Base-by-base conservation (phyloP, 2,888 invertebrate species). In the Steinernema hermaphroditum region DNA sequence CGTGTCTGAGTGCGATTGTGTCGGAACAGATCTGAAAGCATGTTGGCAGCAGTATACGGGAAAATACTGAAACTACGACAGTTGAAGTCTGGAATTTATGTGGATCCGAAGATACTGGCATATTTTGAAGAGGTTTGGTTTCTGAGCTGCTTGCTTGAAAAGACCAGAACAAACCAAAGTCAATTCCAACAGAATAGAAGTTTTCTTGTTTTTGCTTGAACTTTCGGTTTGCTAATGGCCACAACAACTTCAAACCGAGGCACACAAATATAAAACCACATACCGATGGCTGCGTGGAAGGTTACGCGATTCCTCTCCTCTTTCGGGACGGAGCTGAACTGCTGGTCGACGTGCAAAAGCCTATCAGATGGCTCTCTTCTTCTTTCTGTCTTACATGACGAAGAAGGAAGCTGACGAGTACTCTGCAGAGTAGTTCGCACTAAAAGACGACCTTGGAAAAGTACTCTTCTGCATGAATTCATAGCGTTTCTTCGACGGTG, bases 1-100 rank as follows among this genome's bases (percentile, higher is more conserved):
- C 93, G 90, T 76, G 93, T 90, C 82, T 92, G 90, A 0, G 90
- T 90, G 80, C 92, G 91, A 50, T 90, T 90, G 34, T 89, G 90
- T 81, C 91, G 89, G 85, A 93, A 96, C 76, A 92, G 90, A 80
- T 91, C 91, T 71, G 50, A 54, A 82, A 70, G 0, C n/a, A n/a
- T n/a, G n/a, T n/a, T n/a, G n/a, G n/a, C n/a, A n/a, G n/a, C n/a
- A 22, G 14, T 12, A 72, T 22, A 70, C 12, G 16, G 8, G 29
- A 27, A 27, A 22, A 9, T 12, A 16, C 16, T 16, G 16, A 8
- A 12, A 16, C 43, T 41, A 16, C 8, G 43, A 16, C 9, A 16
- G 16, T 41, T 41, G 43, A 41, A 41, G 16, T 8, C 43, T 41
- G 8, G 8, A 41, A 41, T 41, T 12, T 16, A 41, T 41, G 16